Conservation (phyloP, 1,140 invertebrate species). For the Saccostrea cuccullata region DNA sequence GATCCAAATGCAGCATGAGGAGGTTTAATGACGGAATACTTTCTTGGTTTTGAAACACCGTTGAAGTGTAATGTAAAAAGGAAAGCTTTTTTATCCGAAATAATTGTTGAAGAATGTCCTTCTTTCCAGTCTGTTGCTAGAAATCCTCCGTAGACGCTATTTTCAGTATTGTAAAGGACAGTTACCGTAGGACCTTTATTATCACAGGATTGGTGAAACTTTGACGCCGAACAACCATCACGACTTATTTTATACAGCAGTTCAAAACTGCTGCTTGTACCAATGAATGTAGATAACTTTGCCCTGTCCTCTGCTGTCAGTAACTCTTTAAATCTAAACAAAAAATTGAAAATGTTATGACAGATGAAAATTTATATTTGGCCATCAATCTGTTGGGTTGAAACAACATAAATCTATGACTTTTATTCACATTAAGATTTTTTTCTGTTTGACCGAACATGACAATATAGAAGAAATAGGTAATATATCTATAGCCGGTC, state of each 20-base stretch:
- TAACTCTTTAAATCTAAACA: not conserved
- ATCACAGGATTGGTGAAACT: conserved; percentile 61
- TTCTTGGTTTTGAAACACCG: not conserved
- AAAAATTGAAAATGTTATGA: too few relatives aligned
- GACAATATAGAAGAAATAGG: too few relatives aligned
- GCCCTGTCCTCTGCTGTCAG: not conserved
- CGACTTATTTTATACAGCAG: conserved; percentile 53
- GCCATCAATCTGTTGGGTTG: too few relatives aligned
- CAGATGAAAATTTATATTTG: too few relatives aligned
- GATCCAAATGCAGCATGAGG: not conserved
- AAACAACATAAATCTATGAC: too few relatives aligned
- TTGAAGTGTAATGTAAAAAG: not conserved
- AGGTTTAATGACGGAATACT: not conserved
- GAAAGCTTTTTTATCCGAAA: not conserved
- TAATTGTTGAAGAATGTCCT: not conserved
- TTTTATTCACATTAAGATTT: too few relatives aligned
- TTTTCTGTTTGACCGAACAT: too few relatives aligned
- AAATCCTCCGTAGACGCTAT: conserved; percentile 60
- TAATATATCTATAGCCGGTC: too few relatives aligned
- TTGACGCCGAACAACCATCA: conserved; percentile 51
- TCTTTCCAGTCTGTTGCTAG: conserved; percentile 51
- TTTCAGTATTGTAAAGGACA: conserved; percentile 55
- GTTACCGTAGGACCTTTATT: conserved; percentile 60
- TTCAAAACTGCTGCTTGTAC: not conserved
- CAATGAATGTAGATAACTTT: not conserved